These are phyloP conservation scores for Actenoides hombroni DNA, from an alignment of 2,113 vertebrate genomes.

Conservation along the genomic window DNA sequence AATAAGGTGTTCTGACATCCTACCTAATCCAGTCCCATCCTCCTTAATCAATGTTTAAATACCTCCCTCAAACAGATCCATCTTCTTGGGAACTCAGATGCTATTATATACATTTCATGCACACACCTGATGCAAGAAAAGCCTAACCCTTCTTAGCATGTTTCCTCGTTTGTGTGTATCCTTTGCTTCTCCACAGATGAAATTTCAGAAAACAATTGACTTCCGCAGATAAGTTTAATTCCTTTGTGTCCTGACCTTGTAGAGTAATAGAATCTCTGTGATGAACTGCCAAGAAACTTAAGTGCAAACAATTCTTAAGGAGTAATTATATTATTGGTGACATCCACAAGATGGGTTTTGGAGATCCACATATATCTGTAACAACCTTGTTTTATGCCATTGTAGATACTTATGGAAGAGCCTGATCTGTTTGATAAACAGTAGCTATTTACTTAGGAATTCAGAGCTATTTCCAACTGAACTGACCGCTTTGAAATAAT, in stretches of 20 bases:
- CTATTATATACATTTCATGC: background rate
- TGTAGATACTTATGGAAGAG: background rate
- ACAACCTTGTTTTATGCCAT: background rate
- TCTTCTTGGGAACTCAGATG: background rate
- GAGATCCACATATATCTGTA: background rate
- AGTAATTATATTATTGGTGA: background rate
- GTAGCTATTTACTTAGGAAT: background rate
- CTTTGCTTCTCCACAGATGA: background rate
- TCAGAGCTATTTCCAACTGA: background rate
- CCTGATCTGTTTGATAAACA: background rate
- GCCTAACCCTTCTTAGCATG: accelerated
- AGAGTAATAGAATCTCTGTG: background rate
- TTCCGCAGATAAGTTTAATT: background rate
- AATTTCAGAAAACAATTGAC: background rate
- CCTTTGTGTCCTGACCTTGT: background rate
- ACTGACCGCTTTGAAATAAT: background rate
- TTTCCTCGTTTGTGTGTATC: background rate
- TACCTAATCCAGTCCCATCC: background rate
- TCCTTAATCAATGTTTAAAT: background rate
- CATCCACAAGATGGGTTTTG: background rate
- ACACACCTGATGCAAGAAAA: background rate
- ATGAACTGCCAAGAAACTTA: background rate
- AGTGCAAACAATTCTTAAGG: background rate
- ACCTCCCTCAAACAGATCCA: background rate
- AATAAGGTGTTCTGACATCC: background rate